These are phyloP conservation scores for Gasterosteus aculeatus DNA, from an alignment of 2,113 vertebrate species.

Conservation along the genomic window DNA sequence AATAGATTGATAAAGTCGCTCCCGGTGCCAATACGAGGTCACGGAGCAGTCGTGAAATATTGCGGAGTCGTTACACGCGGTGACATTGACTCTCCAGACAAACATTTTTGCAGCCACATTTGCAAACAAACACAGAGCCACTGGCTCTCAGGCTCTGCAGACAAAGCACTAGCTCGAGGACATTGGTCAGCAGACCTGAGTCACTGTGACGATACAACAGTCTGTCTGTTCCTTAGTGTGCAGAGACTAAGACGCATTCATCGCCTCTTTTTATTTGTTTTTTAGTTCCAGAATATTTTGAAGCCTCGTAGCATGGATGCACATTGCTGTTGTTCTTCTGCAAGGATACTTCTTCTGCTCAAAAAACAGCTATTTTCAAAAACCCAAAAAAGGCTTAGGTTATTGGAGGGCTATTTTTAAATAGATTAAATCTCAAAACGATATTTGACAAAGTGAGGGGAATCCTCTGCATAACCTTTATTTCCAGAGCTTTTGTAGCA, in stretches of 20 bases:
- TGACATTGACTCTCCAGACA: conserved; percentile 16
- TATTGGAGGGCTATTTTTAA: conserved; percentile 7
- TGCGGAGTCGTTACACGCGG: conserved; percentile 53
- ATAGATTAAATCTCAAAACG: not conserved
- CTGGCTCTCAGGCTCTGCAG: conserved; percentile 12
- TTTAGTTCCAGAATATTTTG: not conserved
- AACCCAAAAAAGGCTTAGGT: conserved; percentile 9
- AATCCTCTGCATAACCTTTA: not conserved
- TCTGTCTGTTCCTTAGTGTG: conserved; percentile 8
- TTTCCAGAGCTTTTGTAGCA: not conserved
- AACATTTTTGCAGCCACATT: not conserved
- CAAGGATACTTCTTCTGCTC: not conserved
- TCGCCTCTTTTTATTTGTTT: not conserved
- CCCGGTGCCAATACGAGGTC: conserved; percentile 83
- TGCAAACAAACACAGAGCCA: not conserved
- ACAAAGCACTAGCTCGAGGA: conserved; percentile 11
- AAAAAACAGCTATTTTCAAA: conserved; percentile 1
- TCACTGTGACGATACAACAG: conserved; percentile 22
- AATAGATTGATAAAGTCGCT: conserved; percentile 79
- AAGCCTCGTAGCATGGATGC: conserved; percentile 5
- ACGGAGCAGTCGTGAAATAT: conserved; percentile 55
- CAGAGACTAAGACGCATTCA: not conserved
- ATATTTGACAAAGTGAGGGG: not conserved
- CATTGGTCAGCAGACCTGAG: conserved; percentile 26
- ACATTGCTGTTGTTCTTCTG: not conserved